Evolutionary conservation across 2,888 invertebrate genomes (phyloP).

Genomic region (Encarsia formosa): DNA sequence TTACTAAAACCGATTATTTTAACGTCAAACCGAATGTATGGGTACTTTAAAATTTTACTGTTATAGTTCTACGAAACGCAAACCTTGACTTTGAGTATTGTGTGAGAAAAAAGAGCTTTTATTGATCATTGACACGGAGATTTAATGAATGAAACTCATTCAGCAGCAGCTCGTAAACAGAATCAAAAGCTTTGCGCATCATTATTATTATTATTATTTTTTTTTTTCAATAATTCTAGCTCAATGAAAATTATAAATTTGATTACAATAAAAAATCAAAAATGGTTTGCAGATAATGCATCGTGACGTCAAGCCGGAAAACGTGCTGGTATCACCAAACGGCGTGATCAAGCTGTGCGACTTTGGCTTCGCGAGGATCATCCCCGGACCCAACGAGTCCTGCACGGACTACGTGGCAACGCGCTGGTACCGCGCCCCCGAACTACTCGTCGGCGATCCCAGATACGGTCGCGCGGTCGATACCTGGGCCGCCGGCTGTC

Average conservation of each 20-base stretch:
- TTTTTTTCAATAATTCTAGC: too few species aligned
- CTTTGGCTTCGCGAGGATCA: constrained; percentile 79
- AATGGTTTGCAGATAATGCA: constrained; percentile 71
- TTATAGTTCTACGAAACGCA: too few species aligned
- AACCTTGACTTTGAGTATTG: too few species aligned
- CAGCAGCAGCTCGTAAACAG: too few species aligned
- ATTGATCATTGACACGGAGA: too few species aligned
- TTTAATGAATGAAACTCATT: too few species aligned
- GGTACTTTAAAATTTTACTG: too few species aligned
- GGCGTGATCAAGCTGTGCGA: constrained; percentile 88
- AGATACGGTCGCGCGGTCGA: constrained; percentile 73
- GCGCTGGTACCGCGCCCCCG: constrained; percentile 84
- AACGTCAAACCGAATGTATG: too few species aligned
- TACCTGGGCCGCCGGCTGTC: constrained; percentile 83
- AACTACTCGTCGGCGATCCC: constrained; percentile 77
- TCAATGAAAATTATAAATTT: neutral
- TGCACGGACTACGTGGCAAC: constrained; percentile 90
- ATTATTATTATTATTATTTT: too few species aligned
- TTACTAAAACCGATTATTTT: too few species aligned
- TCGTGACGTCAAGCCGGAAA: constrained; percentile 86
- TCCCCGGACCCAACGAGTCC: constrained; percentile 69
- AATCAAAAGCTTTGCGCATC: too few species aligned
- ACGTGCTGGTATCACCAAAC: constrained; percentile 73
- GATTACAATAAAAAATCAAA: neutral
- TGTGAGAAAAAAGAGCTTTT: too few species aligned